Base-by-base conservation (phyloP, 2,113 vertebrate genomes). In the Nannospalax galili region DNA sequence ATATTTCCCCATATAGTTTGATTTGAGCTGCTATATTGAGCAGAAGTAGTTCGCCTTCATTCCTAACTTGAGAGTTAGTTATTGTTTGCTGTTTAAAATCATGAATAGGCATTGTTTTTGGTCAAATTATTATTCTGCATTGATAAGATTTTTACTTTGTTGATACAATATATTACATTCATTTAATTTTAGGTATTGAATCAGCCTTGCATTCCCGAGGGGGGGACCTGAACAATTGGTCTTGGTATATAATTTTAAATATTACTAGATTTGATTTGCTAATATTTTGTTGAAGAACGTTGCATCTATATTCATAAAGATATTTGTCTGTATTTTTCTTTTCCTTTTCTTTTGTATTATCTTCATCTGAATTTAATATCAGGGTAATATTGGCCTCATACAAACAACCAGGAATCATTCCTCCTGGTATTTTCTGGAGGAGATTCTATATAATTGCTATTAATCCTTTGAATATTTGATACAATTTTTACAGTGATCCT, bases 401-500 rank as follows among this genome's bases (percentile, higher is more conserved):
- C 40, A 74, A 74, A 2, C 17, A 74, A 26, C 5, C 74, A 37
- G n/a, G 16, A 56, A 80, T 56, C 67, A 30, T 91, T 81, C 79
- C 62, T 19, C 92, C 9, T 70, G 67, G 74, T 75, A 40, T 85
- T 94, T 94, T 77, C 48, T 52, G 26, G 62, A 78, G 70, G 9
- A n/a, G 37, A 62, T 48, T 94, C 19, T 84, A 16, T 78, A 85
- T 84, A 78, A 72, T 64, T 90, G 32, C 40, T 78, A 24, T 85
- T 84, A 90, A 62, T 78, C 90, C 72, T 74, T 88, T 52, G 19
- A 42, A 82, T 78, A 24, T 90, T 90, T 52, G 62, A 56, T 84
- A 62, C n/a, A n/a, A n/a, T 60, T 69, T 60, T 94, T 84, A 87
- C 32, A 62, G 4, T 70, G 22, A 84, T 35, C 56, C 62, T 73